phyloP scores from a whole-genome alignment of 92 coral and sea anemone species.

The Ricordea florida region DNA sequence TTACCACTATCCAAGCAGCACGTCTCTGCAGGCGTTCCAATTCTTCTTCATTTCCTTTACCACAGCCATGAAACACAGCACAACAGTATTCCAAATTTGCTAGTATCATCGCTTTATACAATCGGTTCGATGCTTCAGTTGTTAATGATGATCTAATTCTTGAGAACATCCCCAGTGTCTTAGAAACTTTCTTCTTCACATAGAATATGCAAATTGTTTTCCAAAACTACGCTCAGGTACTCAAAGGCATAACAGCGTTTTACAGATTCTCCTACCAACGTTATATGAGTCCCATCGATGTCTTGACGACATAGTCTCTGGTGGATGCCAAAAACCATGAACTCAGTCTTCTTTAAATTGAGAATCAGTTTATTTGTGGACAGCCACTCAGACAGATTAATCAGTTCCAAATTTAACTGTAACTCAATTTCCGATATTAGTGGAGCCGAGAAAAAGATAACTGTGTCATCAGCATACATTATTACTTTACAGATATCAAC shows the following conservation, averaged over 20 bases:
- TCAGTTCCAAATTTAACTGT: constrained; percentile 3
- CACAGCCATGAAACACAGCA: too few species aligned
- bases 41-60: too few species aligned
- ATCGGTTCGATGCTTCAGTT: constrained; percentile 9
- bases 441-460: too few species aligned
- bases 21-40: too few species aligned
- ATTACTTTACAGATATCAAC: too few species aligned
- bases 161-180: background rate
- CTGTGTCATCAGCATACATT: too few species aligned
- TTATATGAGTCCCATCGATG: background rate
- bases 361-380: background rate
- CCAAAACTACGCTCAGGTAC: background rate
- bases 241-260: background rate
- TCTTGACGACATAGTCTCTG: background rate
- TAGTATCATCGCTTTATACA: constrained; percentile 14
- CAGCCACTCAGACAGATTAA: constrained; percentile 2
- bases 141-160: constrained; percentile 20
- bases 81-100: too few species aligned
- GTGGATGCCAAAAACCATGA: background rate
- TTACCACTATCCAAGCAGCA: too few species aligned
- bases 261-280: background rate
- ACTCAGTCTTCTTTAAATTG: background rate
- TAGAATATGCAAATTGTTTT: too few species aligned
- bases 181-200: too few species aligned
- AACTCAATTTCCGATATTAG: too few species aligned